Conservation (phyloP, 2,113 vertebrate species). For the Macaca mulatta region DNA sequence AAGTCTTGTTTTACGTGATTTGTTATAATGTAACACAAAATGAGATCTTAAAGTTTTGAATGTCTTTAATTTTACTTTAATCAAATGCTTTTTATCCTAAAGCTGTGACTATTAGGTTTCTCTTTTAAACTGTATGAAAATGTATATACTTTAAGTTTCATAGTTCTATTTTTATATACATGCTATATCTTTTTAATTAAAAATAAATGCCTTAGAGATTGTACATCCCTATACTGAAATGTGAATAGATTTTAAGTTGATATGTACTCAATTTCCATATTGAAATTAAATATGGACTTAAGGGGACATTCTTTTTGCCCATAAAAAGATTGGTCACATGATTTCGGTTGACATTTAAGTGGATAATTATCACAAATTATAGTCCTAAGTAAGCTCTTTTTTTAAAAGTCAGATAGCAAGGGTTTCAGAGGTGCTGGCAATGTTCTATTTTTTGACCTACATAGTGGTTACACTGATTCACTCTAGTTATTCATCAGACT, state of each 20-base stretch:
- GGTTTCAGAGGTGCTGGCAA: background rate
- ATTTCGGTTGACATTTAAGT: constrained; percentile 81
- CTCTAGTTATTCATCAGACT: constrained; percentile 5
- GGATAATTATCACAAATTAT: constrained; percentile 78
- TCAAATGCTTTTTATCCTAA: constrained; percentile 46
- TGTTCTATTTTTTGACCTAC: constrained; percentile 27
- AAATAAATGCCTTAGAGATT: constrained; percentile 67
- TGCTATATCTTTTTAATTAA: constrained; percentile 50
- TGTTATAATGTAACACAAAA: constrained; percentile 53
- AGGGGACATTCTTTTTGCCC: constrained; percentile 77
- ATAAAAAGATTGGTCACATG: constrained; percentile 79
- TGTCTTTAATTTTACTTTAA: constrained; percentile 62
- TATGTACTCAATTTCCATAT: constrained; percentile 67
- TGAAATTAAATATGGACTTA: constrained; percentile 76
- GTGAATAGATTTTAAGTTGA: constrained; percentile 73
- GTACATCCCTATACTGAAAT: constrained; percentile 59
- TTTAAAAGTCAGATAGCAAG: constrained; percentile 47
- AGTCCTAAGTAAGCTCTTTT: constrained; percentile 64
- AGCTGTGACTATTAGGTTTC: constrained; percentile 28
- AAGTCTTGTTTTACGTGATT: constrained; percentile 56
- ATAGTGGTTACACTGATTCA: background rate
- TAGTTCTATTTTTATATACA: constrained; percentile 13
- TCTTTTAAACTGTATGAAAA: constrained; percentile 31
- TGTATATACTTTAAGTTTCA: constrained; percentile 32
- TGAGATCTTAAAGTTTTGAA: constrained; percentile 58